A percentile compares a stretch with the other conserved stretches of the same genome.
Conservation (phyloP, 2,888 invertebrate species). For the Pammene aurita region DNA sequence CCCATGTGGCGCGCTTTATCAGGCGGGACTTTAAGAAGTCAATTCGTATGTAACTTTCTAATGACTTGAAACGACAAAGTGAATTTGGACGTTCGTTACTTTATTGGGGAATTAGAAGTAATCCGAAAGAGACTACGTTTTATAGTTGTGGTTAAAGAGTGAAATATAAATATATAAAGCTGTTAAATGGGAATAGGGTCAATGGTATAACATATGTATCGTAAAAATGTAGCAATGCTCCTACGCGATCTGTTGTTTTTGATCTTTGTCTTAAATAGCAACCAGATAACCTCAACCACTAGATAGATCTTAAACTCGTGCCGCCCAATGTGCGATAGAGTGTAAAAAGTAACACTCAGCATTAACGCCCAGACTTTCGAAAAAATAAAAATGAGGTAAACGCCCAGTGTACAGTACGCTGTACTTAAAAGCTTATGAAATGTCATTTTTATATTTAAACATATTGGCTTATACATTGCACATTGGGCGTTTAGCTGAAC, state of each 20-base stretch:
- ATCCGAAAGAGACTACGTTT: slow-evolving; percentile 22
- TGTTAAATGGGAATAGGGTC: background rate
- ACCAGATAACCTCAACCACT: too few relatives aligned
- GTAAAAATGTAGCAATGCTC: slow-evolving; percentile 20
- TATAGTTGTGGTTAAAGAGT: slow-evolving; percentile 13
- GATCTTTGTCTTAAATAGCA: too few relatives aligned
- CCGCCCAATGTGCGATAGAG: too few relatives aligned
- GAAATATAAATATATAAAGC: slow-evolving; percentile 1
- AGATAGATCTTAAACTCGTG: too few relatives aligned
- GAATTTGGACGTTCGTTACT: slow-evolving; percentile 52
- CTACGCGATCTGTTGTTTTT: background rate
- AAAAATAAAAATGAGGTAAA: too few relatives aligned
- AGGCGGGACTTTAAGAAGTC: slow-evolving; percentile 62
- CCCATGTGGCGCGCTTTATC: slow-evolving; percentile 73
- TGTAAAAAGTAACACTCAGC: too few relatives aligned
- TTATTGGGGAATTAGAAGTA: slow-evolving; percentile 36
- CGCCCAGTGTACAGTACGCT: too few relatives aligned
- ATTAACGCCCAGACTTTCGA: too few relatives aligned
- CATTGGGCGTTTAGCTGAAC: too few relatives aligned
- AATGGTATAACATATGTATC: slow-evolving; percentile 11
- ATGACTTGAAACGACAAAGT: slow-evolving; percentile 63
- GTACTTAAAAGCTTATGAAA: too few relatives aligned
- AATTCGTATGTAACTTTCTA: slow-evolving; percentile 62
- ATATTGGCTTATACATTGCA: too few relatives aligned
- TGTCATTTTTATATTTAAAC: too few relatives aligned